These are phyloP conservation scores for Montipora cactus DNA, from an alignment of 64 coral and sea anemone species.

Conservation along the genomic window DNA sequence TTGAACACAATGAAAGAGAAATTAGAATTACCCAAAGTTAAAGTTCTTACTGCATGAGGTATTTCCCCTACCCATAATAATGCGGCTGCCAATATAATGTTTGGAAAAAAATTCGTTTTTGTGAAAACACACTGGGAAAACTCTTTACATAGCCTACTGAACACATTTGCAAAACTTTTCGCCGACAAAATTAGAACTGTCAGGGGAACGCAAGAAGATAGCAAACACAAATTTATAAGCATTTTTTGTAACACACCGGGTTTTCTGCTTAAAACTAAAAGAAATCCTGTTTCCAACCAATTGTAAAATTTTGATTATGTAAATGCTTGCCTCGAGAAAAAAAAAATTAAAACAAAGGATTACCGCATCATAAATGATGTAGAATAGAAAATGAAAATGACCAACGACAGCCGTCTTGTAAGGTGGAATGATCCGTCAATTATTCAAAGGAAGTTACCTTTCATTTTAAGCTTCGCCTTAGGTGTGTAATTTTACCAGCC, in stretches of 20 bases:
- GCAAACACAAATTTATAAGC: too few relatives aligned
- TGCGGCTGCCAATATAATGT: too few relatives aligned
- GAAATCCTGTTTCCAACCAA: neutral
- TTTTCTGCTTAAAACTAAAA: neutral
- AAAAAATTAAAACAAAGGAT: neutral
- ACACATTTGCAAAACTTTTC: too few relatives aligned
- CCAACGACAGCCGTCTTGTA: neutral
- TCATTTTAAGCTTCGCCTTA: neutral
- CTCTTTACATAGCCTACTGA: too few relatives aligned
- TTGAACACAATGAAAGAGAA: neutral
- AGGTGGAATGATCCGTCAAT: neutral
- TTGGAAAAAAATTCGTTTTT: neutral
- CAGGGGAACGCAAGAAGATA: too few relatives aligned
- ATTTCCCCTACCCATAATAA: neutral
- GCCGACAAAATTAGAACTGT: too few relatives aligned
- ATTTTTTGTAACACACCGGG: neutral
- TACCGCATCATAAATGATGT: neutral
- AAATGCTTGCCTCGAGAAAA: neutral
- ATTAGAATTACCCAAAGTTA: neutral
- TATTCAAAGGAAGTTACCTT: constrained; percentile 30
- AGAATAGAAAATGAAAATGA: constrained; percentile 8
- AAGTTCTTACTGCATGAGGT: neutral
- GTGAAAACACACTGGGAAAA: too few relatives aligned
- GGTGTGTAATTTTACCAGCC: neutral
- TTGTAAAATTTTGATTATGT: neutral